These are phyloP conservation scores for Drosophila yakuba DNA, from an alignment of 1,140 invertebrate species.

Conservation along the genomic window DNA sequence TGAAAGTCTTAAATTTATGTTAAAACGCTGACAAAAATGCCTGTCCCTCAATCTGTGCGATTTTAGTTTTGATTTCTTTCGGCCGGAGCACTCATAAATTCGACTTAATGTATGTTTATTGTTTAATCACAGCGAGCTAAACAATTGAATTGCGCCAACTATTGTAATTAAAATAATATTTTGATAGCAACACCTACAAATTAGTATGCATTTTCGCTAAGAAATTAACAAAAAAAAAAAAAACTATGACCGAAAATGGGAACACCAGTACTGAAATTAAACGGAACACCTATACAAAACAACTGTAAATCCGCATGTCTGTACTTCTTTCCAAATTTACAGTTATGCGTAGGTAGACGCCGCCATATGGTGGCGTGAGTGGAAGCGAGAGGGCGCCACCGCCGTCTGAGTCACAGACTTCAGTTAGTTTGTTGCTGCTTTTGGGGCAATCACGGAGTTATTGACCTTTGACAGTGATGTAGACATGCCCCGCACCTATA, in stretches of 20 bases:
- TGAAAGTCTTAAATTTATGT: conserved; percentile 66
- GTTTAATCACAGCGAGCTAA: conserved; percentile 33
- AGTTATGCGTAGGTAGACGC: conserved; percentile 32
- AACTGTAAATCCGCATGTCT: conserved; percentile 47
- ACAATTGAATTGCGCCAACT: conserved; percentile 61
- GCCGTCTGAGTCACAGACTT: conserved; percentile 46
- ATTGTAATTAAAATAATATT: conserved; percentile 73
- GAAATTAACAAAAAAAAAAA: conserved; percentile 27
- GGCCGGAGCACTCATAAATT: conserved; percentile 41
- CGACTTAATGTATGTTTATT: conserved; percentile 41
- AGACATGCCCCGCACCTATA: conserved; percentile 1
- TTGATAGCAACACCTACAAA: conserved; percentile 63
- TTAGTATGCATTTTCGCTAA: conserved; percentile 58
- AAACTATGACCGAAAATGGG: conserved; percentile 28
- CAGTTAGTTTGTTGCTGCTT: conserved; percentile 13
- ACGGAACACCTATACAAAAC: conserved; percentile 51
- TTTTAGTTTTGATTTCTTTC: conserved; percentile 52
- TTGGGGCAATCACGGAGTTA: conserved; percentile 54
- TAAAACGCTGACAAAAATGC: conserved; percentile 49
- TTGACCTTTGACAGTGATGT: conserved; percentile 71
- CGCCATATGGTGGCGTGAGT: conserved; percentile 12
- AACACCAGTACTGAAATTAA: conserved; percentile 65
- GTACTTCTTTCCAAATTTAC: conserved; percentile 38
- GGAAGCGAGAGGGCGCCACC: conserved; percentile 1
- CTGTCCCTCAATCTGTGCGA: conserved; percentile 35